These are phyloP conservation scores for Apodemia duryi DNA, from an alignment of 2,888 invertebrate species.

Conservation along the genomic window DNA sequence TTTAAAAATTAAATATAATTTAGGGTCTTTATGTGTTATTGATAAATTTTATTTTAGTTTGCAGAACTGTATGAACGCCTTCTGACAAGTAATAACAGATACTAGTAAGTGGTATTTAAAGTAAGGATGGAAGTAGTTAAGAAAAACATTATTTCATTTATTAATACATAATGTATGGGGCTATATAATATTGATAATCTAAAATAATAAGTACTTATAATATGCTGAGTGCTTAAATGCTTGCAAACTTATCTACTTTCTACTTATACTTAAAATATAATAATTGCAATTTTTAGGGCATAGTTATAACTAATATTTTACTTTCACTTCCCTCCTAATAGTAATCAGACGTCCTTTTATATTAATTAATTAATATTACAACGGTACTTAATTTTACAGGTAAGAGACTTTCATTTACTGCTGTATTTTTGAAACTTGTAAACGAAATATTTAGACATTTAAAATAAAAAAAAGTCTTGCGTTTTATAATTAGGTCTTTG, in stretches of 20 bases:
- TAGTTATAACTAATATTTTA: neutral
- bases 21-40: no score
- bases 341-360: neutral
- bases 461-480: no score
- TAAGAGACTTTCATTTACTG: neutral
- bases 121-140: neutral
- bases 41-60: no score
- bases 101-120: neutral
- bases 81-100: no score
- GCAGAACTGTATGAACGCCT: no score
- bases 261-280: no score
- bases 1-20: no score
- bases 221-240: constrained; percentile 1
- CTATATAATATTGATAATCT: neutral
- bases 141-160: neutral
- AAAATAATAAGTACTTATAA: neutral
- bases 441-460: no score
- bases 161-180: neutral
- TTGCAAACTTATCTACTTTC: neutral
- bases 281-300: neutral
- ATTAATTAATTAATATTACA: neutral
- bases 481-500: no score
- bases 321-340: neutral
- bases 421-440: neutral
- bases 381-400: neutral